These are phyloP conservation scores for Endotricha flammealis DNA, from an alignment of 2,888 invertebrate genomes.

Conservation along the genomic window DNA sequence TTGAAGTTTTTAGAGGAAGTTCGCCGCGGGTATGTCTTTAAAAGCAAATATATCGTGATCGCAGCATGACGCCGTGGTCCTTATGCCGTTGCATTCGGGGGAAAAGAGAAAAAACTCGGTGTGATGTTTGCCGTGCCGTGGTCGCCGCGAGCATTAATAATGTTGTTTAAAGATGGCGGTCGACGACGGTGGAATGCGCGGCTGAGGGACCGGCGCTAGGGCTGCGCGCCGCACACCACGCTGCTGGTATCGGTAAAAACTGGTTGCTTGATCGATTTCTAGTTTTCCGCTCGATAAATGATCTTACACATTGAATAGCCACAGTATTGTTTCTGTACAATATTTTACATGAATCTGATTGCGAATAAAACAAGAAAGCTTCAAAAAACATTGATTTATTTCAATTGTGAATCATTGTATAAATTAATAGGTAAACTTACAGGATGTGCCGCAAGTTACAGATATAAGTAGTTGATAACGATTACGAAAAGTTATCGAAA, in stretches of 20 bases:
- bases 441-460: too few relatives aligned
- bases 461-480: too few relatives aligned
- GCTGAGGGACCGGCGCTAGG: conserved; percentile 43
- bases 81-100: conserved; percentile 22
- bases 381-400: too few relatives aligned
- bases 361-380: too few relatives aligned
- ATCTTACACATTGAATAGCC: too few relatives aligned
- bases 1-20: conserved; percentile 17
- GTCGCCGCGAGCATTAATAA: conserved; percentile 66
- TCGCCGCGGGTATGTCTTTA: conserved; percentile 55
- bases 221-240: conserved; percentile 35
- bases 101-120: conserved; percentile 45
- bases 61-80: conserved; percentile 36
- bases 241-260: conserved; percentile 9
- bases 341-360: too few relatives aligned
- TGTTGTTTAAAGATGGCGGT: conserved; percentile 73
- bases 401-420: too few relatives aligned
- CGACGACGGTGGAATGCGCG: conserved; percentile 56
- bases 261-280: background rate
- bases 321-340: too few relatives aligned
- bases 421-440: too few relatives aligned
- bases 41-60: conserved; percentile 61
- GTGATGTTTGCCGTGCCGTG: conserved; percentile 48
- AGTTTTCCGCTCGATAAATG: background rate
- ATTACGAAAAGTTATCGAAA: too few relatives aligned